Evolutionary conservation across 2,888 invertebrate species (phyloP).

Genomic region (Hipparchia semele): DNA sequence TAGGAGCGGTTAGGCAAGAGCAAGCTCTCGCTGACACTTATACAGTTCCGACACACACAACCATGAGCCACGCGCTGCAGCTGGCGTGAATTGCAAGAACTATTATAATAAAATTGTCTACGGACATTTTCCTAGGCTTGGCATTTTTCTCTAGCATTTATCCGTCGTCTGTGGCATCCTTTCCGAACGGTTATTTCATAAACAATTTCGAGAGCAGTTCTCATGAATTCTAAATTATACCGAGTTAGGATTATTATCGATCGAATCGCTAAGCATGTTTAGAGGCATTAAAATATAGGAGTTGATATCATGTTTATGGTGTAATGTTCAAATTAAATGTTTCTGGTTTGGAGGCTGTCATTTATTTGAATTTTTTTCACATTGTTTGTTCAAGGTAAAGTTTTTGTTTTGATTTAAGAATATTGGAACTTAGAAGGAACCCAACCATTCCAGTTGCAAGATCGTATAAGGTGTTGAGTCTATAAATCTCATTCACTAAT

Average conservation of each 20-base stretch:
- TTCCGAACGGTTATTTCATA: slow-evolving; percentile 10
- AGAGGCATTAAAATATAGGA: slow-evolving; percentile 58
- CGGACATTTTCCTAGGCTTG: too few relatives aligned
- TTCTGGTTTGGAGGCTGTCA: slow-evolving; percentile 66
- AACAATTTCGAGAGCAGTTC: slow-evolving; percentile 6
- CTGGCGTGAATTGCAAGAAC: too few relatives aligned
- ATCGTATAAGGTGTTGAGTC: too few relatives aligned
- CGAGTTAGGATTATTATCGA: slow-evolving; percentile 44
- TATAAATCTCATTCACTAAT: too few relatives aligned
- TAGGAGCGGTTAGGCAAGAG: too few relatives aligned
- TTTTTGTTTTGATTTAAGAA: slow-evolving; percentile 47
- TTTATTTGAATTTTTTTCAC: slow-evolving; percentile 71
- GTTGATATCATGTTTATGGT: slow-evolving; percentile 71
- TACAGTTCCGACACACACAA: too few relatives aligned
- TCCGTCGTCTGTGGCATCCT: not conserved
- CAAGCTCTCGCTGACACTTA: too few relatives aligned
- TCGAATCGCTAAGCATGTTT: slow-evolving; percentile 31
- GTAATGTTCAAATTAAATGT: slow-evolving; percentile 77
- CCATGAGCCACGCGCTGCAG: too few relatives aligned
- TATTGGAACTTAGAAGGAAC: too few relatives aligned
- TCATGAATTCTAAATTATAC: slow-evolving; percentile 32
- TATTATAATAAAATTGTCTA: too few relatives aligned
- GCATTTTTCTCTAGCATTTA: not conserved
- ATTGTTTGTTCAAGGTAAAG: slow-evolving; percentile 63
- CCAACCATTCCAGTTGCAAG: too few relatives aligned